phyloP scores from a whole-genome alignment of 2,888 invertebrate genomes.

The Vandiemenella viatica region DNA sequence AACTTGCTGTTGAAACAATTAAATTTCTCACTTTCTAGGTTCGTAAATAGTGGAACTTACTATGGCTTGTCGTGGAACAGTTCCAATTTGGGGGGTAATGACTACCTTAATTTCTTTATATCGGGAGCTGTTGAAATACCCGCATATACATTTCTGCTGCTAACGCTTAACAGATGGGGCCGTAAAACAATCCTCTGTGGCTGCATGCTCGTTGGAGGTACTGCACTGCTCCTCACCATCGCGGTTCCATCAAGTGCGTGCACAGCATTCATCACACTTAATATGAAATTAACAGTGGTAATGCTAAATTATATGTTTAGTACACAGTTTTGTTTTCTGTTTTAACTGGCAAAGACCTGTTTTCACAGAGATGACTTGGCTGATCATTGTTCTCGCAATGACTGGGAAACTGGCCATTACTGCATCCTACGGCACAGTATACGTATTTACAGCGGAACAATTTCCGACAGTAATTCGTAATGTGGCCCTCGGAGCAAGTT shows the following conservation, averaged over 20 bases:
- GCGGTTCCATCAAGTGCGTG: constrained; percentile 38
- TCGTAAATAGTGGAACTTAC: constrained; percentile 61
- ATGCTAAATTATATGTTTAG: constrained; percentile 1
- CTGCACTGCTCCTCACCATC: constrained; percentile 40
- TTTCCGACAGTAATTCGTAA: constrained; percentile 58
- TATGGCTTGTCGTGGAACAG: constrained; percentile 66
- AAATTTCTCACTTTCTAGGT: constrained; percentile 28
- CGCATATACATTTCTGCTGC: constrained; percentile 46
- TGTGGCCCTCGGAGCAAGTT: constrained; percentile 45
- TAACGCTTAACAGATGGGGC: constrained; percentile 54
- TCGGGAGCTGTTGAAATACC: constrained; percentile 64
- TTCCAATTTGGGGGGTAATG: constrained; percentile 52
- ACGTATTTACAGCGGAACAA: constrained; percentile 58
- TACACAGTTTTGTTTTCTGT: constrained; percentile 17
- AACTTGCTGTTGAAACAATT: background rate
- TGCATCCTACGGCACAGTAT: constrained; percentile 55
- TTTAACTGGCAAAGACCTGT: no score
- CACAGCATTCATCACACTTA: no score
- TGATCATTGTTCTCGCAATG: constrained; percentile 47
- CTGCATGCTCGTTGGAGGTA: constrained; percentile 48
- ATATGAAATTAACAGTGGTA: background rate
- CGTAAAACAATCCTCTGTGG: constrained; percentile 51
- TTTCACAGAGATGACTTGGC: constrained; percentile 38
- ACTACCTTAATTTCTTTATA: constrained; percentile 55
- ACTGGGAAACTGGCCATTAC: constrained; percentile 56